Conservation (phyloP, 2,113 vertebrate genomes). For the Lepus americanus region DNA sequence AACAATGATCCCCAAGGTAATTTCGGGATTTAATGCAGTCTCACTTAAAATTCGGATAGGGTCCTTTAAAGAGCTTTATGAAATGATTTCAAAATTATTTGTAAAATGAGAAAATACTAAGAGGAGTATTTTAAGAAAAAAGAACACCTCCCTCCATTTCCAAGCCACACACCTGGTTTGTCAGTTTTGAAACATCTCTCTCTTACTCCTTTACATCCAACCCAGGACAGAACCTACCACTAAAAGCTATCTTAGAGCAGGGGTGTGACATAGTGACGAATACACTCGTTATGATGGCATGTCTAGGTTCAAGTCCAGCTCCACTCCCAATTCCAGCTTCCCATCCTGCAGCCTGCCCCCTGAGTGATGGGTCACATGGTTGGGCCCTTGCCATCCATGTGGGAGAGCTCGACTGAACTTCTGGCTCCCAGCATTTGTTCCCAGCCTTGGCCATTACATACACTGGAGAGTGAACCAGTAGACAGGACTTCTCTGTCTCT, state of each 20-base stretch:
- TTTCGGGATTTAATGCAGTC: conserved; percentile 51
- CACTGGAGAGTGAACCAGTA: too few relatives aligned
- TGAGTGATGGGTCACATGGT: too few relatives aligned
- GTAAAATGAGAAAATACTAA: conserved; percentile 60
- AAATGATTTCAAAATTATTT: conserved; percentile 62
- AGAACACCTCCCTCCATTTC: conserved; percentile 3
- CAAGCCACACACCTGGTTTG: neutral
- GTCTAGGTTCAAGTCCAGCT: too few relatives aligned
- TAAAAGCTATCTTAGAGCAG: neutral
- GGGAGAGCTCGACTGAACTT: too few relatives aligned
- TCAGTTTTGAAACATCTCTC: conserved; percentile 15
- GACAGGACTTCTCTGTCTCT: too few relatives aligned
- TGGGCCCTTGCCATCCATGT: too few relatives aligned
- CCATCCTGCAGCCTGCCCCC: too few relatives aligned
- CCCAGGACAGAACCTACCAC: neutral
- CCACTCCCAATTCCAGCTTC: too few relatives aligned
- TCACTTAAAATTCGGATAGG: conserved; percentile 69
- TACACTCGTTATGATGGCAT: too few relatives aligned
- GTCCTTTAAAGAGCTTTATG: conserved; percentile 55
- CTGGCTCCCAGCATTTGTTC: too few relatives aligned
- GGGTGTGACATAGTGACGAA: too few relatives aligned
- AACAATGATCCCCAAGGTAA: conserved; percentile 49
- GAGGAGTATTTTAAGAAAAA: conserved; percentile 64
- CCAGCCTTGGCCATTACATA: too few relatives aligned
- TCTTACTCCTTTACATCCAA: neutral